These are phyloP conservation scores for Gadus macrocephalus DNA, from an alignment of 2,113 vertebrate species.

Conservation along the genomic window DNA sequence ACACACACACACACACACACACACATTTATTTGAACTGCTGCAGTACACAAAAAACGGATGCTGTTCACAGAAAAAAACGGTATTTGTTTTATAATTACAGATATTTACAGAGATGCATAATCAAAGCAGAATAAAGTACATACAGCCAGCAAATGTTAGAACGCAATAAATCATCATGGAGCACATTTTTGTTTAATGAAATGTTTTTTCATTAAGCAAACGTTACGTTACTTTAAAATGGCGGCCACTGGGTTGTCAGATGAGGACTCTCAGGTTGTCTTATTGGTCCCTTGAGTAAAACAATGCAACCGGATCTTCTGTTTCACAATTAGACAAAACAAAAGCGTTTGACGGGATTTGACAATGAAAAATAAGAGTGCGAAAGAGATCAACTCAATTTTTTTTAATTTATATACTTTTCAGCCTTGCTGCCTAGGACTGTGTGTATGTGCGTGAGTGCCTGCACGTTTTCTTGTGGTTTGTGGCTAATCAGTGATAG, in stretches of 20 bases:
- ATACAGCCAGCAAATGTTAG: slow-evolving; percentile 40
- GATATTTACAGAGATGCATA: slow-evolving; percentile 67
- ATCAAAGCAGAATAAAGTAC: slow-evolving; percentile 52
- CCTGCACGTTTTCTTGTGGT: slow-evolving; percentile 21
- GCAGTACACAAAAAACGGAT: slow-evolving; percentile 50
- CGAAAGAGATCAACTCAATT: background rate
- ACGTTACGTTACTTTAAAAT: background rate
- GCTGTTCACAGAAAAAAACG: slow-evolving; percentile 62
- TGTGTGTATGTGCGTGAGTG: slow-evolving; percentile 17
- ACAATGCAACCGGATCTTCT: slow-evolving; percentile 9
- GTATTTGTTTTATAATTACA: slow-evolving; percentile 69
- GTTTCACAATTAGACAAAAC: slow-evolving; percentile 10
- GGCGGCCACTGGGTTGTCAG: slow-evolving; percentile 12
- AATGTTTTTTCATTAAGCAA: background rate
- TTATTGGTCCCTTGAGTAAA: slow-evolving; percentile 49
- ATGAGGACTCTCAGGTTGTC: slow-evolving; percentile 32
- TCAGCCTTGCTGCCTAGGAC: background rate
- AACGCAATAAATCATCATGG: slow-evolving; percentile 18
- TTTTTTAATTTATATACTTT: slow-evolving; percentile 22
- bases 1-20: background rate
- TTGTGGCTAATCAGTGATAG: slow-evolving; percentile 29
- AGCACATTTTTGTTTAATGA: slow-evolving; percentile 17
- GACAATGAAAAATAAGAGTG: background rate
- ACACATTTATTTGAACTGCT: background rate
- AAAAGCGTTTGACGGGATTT: slow-evolving; percentile 9